These are phyloP conservation scores for Ephestia elutella DNA, from an alignment of 1,140 invertebrate species.

Conservation along the genomic window DNA sequence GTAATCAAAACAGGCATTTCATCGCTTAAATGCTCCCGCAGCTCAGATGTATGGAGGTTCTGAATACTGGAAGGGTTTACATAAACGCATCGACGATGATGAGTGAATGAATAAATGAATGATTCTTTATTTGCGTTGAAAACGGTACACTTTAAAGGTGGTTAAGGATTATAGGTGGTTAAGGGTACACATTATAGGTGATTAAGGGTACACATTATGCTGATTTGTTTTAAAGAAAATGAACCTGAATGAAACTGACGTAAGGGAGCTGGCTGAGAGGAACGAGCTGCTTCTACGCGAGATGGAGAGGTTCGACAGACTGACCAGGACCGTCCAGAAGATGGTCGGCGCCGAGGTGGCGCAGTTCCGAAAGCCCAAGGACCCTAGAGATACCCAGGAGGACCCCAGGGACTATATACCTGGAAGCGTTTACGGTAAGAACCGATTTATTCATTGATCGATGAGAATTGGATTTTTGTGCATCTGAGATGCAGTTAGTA, in stretches of 20 bases:
- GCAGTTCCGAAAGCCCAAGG: constrained; percentile 23
- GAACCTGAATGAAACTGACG: constrained; percentile 38
- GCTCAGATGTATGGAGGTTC: too few relatives aligned
- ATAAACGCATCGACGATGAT: too few relatives aligned
- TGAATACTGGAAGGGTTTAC: too few relatives aligned
- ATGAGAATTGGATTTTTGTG: too few relatives aligned
- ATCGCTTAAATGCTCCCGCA: too few relatives aligned
- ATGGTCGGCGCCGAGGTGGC: constrained; percentile 34
- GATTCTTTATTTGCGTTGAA: too few relatives aligned
- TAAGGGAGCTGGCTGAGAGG: constrained; percentile 46
- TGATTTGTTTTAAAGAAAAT: constrained; percentile 33
- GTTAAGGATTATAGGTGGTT: too few relatives aligned
- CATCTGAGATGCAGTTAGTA: too few relatives aligned
- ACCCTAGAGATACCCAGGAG: constrained; percentile 8
- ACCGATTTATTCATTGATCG: neutral
- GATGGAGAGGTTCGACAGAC: constrained; percentile 50
- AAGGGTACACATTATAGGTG: too few relatives aligned
- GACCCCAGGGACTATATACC: constrained; percentile 13
- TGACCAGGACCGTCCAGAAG: constrained; percentile 47
- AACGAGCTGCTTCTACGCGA: constrained; percentile 53
- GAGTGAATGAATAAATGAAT: too few relatives aligned
- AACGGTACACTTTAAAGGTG: too few relatives aligned
- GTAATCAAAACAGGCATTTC: too few relatives aligned
- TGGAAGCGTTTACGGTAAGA: constrained; percentile 32
- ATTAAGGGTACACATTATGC: neutral